phyloP scores from a whole-genome alignment of 2,113 vertebrate species.

The Malurus alboscapulatus region DNA sequence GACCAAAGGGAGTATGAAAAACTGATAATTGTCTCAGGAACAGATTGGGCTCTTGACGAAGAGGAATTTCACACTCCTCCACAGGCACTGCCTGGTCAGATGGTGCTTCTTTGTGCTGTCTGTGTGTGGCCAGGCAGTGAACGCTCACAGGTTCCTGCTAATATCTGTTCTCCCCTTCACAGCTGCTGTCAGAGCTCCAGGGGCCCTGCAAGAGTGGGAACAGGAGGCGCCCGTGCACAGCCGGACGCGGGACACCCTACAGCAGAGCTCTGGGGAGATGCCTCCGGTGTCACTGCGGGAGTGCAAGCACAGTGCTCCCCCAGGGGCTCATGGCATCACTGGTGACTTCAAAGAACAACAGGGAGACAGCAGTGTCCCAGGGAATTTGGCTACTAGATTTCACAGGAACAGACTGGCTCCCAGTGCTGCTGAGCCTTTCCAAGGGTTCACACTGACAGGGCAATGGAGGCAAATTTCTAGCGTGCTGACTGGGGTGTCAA shows the following conservation, averaged over 20 bases:
- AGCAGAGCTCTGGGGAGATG: not conserved
- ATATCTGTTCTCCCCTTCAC: not conserved
- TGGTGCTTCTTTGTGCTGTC: not conserved
- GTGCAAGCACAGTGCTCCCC: rapidly evolving
- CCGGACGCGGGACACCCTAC: rapidly evolving
- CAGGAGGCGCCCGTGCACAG: rapidly evolving
- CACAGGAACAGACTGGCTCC: not conserved
- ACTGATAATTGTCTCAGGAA: slow-evolving; percentile 10
- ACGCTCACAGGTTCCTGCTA: not conserved
- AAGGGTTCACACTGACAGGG: not conserved
- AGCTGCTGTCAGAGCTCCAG: not conserved
- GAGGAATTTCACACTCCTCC: slow-evolving; percentile 18
- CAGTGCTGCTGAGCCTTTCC: not conserved
- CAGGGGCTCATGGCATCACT: not conserved
- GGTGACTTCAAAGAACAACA: not conserved
- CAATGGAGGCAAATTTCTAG: not conserved
- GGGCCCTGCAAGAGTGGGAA: not conserved
- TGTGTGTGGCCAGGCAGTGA: not conserved
- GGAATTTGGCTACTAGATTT: not conserved
- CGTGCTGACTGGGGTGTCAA: not conserved
- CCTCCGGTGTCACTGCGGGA: not conserved
- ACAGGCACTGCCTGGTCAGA: slow-evolving; percentile 40
- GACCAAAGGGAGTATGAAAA: slow-evolving; percentile 16
- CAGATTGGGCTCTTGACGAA: slow-evolving; percentile 15
- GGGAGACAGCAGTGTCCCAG: not conserved